Conservation (phyloP, 2,113 vertebrate species). For the Sterrhoptilus dennistouni region DNA sequence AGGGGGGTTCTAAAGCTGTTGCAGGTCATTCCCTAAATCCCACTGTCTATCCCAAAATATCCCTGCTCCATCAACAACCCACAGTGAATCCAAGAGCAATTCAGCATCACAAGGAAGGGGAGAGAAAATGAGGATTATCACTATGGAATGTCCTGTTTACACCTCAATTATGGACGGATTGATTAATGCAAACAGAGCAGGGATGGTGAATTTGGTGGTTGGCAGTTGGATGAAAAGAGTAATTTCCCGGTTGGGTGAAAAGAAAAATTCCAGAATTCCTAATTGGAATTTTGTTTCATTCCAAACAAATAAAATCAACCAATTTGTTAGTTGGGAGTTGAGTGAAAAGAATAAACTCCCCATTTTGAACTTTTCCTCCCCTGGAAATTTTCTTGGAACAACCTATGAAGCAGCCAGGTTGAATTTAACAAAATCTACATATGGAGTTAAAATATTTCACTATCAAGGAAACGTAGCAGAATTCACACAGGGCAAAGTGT, state of each 20-base stretch:
- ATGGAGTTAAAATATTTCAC: background rate
- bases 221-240: background rate
- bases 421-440: background rate
- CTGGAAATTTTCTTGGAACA: background rate
- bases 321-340: background rate
- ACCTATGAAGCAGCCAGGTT: background rate
- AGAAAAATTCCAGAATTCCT: too few relatives aligned
- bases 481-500: background rate
- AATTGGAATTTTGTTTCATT: too few relatives aligned
- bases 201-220: background rate
- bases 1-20: background rate
- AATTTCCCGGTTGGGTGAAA: background rate
- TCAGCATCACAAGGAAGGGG: background rate
- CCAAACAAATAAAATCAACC: too few relatives aligned
- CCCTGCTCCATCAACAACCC: background rate
- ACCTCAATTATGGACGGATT: too few relatives aligned
- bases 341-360: background rate
- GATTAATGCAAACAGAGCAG: background rate
- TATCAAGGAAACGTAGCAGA: background rate
- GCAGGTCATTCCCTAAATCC: background rate
- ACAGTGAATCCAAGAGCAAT: background rate
- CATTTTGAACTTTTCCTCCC: rapidly evolving
- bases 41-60: background rate
- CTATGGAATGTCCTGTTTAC: background rate
- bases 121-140: background rate